These are phyloP conservation scores for Dasysyrphus tricinctus DNA, from an alignment of 2,888 invertebrate genomes.

Conservation along the genomic window DNA sequence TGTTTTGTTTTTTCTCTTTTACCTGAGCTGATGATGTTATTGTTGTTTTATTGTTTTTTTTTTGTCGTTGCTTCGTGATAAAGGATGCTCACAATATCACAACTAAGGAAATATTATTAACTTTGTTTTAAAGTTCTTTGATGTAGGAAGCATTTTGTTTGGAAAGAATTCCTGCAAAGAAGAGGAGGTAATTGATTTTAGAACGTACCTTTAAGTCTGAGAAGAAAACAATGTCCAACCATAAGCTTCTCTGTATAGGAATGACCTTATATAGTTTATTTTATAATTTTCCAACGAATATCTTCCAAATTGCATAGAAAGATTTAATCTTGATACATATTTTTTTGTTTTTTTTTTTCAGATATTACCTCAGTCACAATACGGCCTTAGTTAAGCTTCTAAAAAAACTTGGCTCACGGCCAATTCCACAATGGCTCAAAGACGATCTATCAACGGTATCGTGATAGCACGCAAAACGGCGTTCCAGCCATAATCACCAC, in stretches of 20 bases:
- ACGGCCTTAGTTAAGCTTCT: slow-evolving; percentile 95
- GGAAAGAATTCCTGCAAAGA: background rate
- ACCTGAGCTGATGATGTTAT: background rate
- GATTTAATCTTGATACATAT: background rate
- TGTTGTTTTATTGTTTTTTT: slow-evolving; percentile 6
- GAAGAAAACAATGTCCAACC: too few relatives aligned
- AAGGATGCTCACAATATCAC: slow-evolving; percentile 23
- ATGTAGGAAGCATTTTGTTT: background rate
- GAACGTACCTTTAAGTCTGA: too few relatives aligned
- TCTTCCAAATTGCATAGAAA: background rate
- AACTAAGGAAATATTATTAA: slow-evolving; percentile 52
- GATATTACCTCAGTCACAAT: slow-evolving; percentile 95
- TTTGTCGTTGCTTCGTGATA: slow-evolving; percentile 33
- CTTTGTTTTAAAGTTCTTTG: slow-evolving; percentile 39
- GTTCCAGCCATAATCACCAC: slow-evolving; percentile 62
- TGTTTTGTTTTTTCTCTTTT: slow-evolving; percentile 8
- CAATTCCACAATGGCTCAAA: slow-evolving; percentile 96
- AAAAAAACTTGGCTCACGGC: slow-evolving; percentile 91
- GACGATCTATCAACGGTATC: slow-evolving; percentile 92
- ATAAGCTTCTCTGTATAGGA: too few relatives aligned
- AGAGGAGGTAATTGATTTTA: background rate
- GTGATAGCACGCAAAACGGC: slow-evolving; percentile 80
- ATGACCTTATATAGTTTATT: too few relatives aligned
- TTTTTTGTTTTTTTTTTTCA: slow-evolving; percentile 83
- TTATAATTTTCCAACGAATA: too few relatives aligned